Evolutionary conservation across 2,113 vertebrate genomes (phyloP).

Genomic region (Vireo altiloquus): DNA sequence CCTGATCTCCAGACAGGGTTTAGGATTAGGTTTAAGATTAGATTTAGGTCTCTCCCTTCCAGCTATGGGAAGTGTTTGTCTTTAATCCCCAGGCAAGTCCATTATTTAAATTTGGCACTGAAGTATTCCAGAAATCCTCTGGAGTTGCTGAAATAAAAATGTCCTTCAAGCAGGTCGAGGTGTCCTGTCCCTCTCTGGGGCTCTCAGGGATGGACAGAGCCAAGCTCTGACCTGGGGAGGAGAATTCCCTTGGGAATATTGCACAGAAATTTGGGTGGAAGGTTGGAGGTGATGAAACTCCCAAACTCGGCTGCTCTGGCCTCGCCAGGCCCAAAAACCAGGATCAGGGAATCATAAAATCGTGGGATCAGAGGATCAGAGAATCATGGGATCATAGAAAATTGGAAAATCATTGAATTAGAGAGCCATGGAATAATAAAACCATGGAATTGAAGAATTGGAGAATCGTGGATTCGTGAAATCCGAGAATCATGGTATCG

Average conservation of each 20-base stretch:
- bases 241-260: neutral
- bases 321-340: fast-evolving
- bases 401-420: neutral
- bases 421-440: fast-evolving
- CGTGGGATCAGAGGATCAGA: neutral
- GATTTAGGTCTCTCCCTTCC: neutral
- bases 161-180: neutral
- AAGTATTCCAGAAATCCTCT: neutral
- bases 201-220: neutral
- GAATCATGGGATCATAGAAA: too few species aligned
- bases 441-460: fast-evolving
- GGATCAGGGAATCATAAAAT: neutral
- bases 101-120: neutral
- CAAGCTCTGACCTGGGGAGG: neutral
- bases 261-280: neutral
- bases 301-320: neutral
- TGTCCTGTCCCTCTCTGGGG: neutral
- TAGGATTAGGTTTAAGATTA: neutral
- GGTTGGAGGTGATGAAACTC: neutral
- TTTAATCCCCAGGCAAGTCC: neutral
- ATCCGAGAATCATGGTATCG: neutral
- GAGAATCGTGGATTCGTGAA: too few species aligned
- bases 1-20: neutral
- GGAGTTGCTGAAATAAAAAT: neutral
- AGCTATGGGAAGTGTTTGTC: neutral